phyloP scores from a whole-genome alignment of 2,113 vertebrate species.

The Microtus pennsylvanicus region DNA sequence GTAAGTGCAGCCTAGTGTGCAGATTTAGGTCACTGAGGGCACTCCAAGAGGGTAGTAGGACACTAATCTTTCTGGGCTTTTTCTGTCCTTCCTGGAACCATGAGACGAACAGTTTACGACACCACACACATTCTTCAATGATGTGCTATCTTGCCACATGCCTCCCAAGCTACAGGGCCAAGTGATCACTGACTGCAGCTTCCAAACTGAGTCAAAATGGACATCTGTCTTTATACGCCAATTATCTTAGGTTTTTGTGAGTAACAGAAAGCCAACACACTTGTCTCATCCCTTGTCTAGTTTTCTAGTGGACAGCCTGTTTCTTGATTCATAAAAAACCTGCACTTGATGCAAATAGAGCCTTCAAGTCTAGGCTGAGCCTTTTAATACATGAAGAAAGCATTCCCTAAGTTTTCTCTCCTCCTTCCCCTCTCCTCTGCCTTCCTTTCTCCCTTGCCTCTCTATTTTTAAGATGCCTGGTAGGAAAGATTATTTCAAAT shows the following conservation, averaged over 20 bases:
- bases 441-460: neutral
- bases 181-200: neutral
- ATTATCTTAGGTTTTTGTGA: neutral
- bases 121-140: neutral
- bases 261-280: neutral
- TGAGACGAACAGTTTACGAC: neutral
- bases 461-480: constrained; percentile 18
- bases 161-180: neutral
- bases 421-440: neutral
- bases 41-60: neutral
- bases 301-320: constrained; percentile 6
- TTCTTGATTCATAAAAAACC: constrained; percentile 34
- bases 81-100: neutral
- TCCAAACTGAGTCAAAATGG: neutral
- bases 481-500: constrained; percentile 5
- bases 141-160: neutral
- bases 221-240: neutral
- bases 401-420: neutral
- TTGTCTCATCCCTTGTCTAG: neutral
- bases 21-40: neutral
- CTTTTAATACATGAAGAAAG: neutral
- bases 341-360: constrained; percentile 7
- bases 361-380: neutral
- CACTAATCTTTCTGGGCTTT: neutral
- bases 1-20: neutral